Evolutionary conservation across 2,797 vertebrate species (phyloP).

Genomic region (Triplophysa bombifrons): DNA sequence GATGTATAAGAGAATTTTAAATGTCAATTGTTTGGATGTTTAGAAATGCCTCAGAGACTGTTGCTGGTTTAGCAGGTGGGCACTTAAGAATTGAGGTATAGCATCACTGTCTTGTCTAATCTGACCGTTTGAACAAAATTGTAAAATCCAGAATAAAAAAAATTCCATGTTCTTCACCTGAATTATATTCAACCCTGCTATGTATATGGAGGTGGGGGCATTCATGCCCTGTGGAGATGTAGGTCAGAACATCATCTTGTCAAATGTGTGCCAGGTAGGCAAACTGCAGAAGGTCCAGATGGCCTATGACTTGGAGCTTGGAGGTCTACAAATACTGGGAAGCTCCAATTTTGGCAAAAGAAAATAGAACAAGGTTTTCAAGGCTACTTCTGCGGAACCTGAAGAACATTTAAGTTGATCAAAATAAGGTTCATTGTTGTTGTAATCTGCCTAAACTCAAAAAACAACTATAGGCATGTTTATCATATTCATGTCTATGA

Average conservation of each 20-base stretch:
- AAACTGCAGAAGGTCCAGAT: constrained; percentile 32
- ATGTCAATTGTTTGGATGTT: background rate
- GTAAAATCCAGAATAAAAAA: background rate
- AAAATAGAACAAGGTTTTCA: background rate
- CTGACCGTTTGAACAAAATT: background rate
- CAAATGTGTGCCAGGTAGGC: constrained; percentile 20
- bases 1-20: background rate
- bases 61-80: background rate
- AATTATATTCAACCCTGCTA: background rate
- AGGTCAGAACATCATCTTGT: constrained; percentile 31
- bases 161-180: background rate
- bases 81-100: background rate
- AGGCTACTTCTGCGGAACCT: no score
- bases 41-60: background rate
- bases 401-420: background rate
- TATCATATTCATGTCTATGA: background rate
- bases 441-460: background rate
- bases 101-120: background rate
- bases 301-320: background rate
- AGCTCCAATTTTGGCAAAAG: background rate
- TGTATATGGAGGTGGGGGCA: background rate
- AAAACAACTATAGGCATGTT: background rate
- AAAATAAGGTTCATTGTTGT: no score
- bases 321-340: background rate
- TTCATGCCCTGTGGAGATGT: background rate